Conservation (phyloP, 2,113 vertebrate species). For the Pedetes capensis region DNA sequence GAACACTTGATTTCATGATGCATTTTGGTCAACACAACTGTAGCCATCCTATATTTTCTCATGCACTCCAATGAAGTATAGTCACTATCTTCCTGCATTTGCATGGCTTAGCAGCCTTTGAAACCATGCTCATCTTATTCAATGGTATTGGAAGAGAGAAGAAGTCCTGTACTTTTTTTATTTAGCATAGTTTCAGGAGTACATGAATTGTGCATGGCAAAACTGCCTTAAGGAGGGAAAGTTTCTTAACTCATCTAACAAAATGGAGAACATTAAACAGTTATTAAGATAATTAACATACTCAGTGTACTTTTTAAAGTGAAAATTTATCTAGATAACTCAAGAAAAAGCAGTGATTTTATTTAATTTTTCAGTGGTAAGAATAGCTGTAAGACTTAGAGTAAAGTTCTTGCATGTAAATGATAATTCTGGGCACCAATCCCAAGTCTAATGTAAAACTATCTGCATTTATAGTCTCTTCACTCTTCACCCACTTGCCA, state of each 20-base stretch:
- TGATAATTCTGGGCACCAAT: constrained; percentile 59
- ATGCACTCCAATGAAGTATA: rapidly evolving
- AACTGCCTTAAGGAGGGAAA: neutral
- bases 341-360: constrained; percentile 19
- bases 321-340: constrained; percentile 34
- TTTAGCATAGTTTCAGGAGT: neutral
- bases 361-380: constrained; percentile 43
- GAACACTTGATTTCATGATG: neutral
- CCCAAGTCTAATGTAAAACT: constrained; percentile 56
- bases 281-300: constrained; percentile 13
- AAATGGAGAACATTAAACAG: neutral
- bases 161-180: neutral
- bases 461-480: constrained; percentile 60
- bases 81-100: neutral
- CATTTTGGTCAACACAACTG: rapidly evolving
- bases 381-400: neutral
- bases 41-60: neutral
- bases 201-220: neutral
- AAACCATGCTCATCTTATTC: neutral
- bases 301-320: neutral
- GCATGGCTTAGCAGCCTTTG: neutral
- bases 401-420: neutral
- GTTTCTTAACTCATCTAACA: neutral
- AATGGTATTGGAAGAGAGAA: neutral
- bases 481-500: constrained; percentile 50